phyloP scores from a whole-genome alignment of 1,140 invertebrate genomes.

The Elysia chlorotica region DNA sequence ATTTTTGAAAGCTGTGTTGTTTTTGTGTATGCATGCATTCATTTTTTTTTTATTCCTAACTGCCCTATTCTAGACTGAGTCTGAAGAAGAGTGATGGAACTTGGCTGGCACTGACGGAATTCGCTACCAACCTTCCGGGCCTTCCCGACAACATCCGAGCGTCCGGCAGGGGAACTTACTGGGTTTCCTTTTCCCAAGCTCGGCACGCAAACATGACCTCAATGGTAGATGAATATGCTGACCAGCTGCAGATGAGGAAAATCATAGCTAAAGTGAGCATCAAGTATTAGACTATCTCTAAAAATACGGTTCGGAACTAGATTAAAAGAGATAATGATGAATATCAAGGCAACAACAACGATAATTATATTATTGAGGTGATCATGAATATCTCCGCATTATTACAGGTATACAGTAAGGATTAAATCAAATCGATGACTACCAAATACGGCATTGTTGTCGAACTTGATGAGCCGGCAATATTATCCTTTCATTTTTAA shows the following conservation, averaged over 20 bases:
- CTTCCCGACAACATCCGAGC: conserved; percentile 74
- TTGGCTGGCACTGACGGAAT: too few species aligned
- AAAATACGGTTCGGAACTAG: background rate
- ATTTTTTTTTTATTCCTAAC: conserved; percentile 35
- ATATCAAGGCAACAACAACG: background rate
- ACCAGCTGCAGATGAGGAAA: conserved; percentile 55
- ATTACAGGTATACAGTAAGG: background rate
- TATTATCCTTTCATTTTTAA: background rate
- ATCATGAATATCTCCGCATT: background rate
- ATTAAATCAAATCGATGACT: background rate
- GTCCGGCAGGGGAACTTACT: conserved; percentile 73
- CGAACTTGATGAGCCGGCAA: background rate
- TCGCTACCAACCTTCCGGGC: conserved; percentile 47
- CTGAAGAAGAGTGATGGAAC: too few species aligned
- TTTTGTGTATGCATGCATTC: too few species aligned
- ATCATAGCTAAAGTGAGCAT: conserved; percentile 51
- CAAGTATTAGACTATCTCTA: background rate
- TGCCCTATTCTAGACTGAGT: conserved; percentile 65
- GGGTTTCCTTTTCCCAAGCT: conserved; percentile 68
- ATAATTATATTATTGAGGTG: background rate
- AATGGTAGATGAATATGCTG: conserved; percentile 51
- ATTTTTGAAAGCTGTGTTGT: too few species aligned
- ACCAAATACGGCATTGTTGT: background rate
- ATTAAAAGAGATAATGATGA: background rate
- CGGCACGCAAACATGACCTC: conserved; percentile 45